Evolutionary conservation across 2,113 vertebrate genomes (phyloP).

Genomic region (Eleginops maclovinus): DNA sequence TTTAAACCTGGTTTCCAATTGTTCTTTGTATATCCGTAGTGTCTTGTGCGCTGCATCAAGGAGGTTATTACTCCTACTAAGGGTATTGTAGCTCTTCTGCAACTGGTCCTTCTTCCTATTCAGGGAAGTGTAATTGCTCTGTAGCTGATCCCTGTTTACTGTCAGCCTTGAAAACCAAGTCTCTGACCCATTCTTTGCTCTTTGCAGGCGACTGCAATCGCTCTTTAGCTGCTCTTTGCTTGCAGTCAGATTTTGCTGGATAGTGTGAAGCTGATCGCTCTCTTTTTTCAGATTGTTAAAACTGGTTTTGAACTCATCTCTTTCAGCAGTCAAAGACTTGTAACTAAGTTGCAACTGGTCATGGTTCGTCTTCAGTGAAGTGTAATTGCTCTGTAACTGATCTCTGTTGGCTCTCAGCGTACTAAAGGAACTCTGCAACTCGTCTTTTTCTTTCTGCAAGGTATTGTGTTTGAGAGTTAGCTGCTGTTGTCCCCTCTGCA

Average conservation of each 20-base stretch:
- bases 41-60: slow-evolving; percentile 8
- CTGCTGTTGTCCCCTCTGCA: background rate
- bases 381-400: background rate
- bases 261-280: background rate
- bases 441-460: background rate
- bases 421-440: background rate
- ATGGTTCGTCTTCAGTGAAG: too few relatives aligned
- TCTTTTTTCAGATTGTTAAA: background rate
- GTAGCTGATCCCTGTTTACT: slow-evolving; percentile 7
- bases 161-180: background rate
- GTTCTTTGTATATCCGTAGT: slow-evolving; percentile 15
- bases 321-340: background rate
- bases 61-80: background rate
- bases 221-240: background rate
- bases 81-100: background rate
- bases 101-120: slow-evolving; percentile 27
- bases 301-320: background rate
- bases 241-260: background rate
- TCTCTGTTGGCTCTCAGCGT: background rate
- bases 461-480: background rate
- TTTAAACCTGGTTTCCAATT: background rate
- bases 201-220: slow-evolving; percentile 10
- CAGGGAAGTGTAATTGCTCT: slow-evolving; percentile 21
- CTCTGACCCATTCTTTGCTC: background rate
- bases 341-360: slow-evolving; percentile 2